These are phyloP conservation scores for Caiman crocodilus DNA, from an alignment of 2,797 vertebrate genomes.

Conservation along the genomic window DNA sequence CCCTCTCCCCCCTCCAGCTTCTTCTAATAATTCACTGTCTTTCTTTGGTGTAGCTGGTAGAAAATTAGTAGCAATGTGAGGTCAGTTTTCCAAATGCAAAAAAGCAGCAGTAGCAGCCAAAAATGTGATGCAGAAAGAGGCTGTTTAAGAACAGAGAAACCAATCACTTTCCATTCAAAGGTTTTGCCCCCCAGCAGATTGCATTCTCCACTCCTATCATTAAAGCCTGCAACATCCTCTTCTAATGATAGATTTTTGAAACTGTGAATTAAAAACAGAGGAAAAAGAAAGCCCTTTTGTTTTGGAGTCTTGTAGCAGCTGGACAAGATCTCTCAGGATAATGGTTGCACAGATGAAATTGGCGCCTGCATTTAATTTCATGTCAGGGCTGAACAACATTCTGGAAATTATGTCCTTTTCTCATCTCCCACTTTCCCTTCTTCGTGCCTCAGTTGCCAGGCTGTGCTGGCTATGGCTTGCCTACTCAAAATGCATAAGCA, in stretches of 20 bases:
- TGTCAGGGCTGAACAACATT: neutral
- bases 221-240: neutral
- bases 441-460: neutral
- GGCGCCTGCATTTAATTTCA: neutral
- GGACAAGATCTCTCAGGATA: neutral
- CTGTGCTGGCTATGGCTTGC: neutral
- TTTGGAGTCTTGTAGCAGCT: constrained; percentile 4
- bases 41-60: constrained; percentile 43
- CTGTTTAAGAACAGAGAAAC: neutral
- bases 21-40: constrained; percentile 50
- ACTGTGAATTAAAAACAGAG: neutral
- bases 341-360: neutral
- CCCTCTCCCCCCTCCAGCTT: neutral
- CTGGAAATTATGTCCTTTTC: neutral
- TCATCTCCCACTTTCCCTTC: neutral
- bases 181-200: neutral
- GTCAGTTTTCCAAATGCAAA: constrained; percentile 46
- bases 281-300: constrained; percentile 19
- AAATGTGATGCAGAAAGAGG: neutral
- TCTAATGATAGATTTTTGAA: neutral
- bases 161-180: neutral
- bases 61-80: constrained; percentile 32
- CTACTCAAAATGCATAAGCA: neutral
- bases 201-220: neutral
- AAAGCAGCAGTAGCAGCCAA: constrained; percentile 27